Evolutionary conservation across 2,888 invertebrate genomes (phyloP), one percentile per base, ranked within the genome.

Genomic region (Tetropium fuscum): DNA sequence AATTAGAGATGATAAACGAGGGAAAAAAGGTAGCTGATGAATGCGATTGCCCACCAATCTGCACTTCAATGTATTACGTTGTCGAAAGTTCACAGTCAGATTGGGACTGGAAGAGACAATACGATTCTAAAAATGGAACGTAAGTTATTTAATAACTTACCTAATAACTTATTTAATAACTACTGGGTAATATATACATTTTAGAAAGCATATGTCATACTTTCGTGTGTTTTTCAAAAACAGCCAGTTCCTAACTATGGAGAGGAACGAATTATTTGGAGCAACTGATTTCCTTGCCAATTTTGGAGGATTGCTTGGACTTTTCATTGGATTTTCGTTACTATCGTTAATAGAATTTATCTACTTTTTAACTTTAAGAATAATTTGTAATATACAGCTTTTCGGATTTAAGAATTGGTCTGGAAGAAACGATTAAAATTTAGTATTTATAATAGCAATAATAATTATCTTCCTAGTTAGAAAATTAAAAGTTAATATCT

Each of bases 151-250:
- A 40, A 20, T 40, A 20, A 10, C 6, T 10, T 13, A 19, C 43
- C 13, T 43, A 8, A 40, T 25, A 25, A 8, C 10, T 34, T 30
- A 16, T 13, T 16, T 15, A n/a, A n/a, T n/a, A n/a, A n/a, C n/a
- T n/a, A n/a, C n/a, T n/a, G n/a, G n/a, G n/a, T n/a, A 32, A 8
- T 34, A 7, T n/a, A 40, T 32, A 13, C 32, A 7, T 73, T 74
- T 54, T 55, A 75, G 74, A 38, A 64, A 58, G 6, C 78, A 83
- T 66, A 82, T 83, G 76, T 83, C 88, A 0, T 85, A 87, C 1
- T 83, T 89, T 7, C 85, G 87, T 70, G 84, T 90, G 41, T 90
- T 87, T 81, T 90, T 89, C 81, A 90, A 89, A 77, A 88, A 89
- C 71, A 85, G 87, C 0, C 89, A 90, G 75, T 90, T 89, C 71